These are phyloP conservation scores for Promerops cafer DNA, from an alignment of 2,113 vertebrate species.

Conservation along the genomic window DNA sequence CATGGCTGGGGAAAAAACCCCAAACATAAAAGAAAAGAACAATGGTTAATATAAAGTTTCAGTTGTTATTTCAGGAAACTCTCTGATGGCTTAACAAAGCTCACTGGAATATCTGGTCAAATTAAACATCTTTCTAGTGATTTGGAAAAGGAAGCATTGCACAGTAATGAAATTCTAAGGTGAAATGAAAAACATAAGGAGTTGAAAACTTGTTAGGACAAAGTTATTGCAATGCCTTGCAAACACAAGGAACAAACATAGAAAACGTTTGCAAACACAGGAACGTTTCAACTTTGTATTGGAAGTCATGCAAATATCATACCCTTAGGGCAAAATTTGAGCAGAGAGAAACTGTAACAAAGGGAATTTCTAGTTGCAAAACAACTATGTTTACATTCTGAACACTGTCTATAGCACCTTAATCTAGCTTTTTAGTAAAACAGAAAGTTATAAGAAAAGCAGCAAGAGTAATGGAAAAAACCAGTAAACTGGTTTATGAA, in stretches of 20 bases:
- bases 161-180: not conserved
- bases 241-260: too few species aligned
- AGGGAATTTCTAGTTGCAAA: not conserved
- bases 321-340: not conserved
- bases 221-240: not conserved
- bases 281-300: not conserved
- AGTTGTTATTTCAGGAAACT: not conserved
- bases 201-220: not conserved
- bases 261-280: too few species aligned
- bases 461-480: not conserved
- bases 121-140: not conserved
- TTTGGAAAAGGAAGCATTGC: not conserved
- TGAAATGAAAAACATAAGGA: not conserved
- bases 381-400: not conserved
- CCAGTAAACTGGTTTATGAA: not conserved
- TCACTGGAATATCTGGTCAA: not conserved
- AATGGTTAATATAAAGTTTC: not conserved
- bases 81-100: not conserved
- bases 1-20: fast-evolving
- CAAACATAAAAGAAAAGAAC: not conserved
- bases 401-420: not conserved
- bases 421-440: not conserved
- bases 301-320: not conserved
- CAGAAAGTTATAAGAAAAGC: not conserved
- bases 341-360: not conserved